Evolutionary conservation across 2,113 vertebrate genomes (phyloP), one percentile per base, ranked within the genome.

Genomic region (Copsychus sechellarum): DNA sequence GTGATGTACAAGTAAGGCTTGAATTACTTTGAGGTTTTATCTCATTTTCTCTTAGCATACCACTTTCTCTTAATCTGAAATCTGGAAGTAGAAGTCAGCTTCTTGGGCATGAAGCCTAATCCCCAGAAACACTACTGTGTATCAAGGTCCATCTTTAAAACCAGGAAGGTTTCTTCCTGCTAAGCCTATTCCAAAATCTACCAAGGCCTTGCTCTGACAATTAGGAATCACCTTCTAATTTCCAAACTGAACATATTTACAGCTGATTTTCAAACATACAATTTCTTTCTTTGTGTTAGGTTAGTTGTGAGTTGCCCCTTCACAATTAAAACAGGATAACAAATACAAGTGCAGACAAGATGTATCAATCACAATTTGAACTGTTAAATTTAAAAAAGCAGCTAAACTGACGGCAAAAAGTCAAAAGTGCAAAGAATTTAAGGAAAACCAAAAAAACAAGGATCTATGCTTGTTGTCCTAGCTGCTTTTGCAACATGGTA

Each of bases 261-360:
- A 76, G 16, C 3, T 47, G 0, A 64, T 43, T 80, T 89, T 45
- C 72, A 85, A 73, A 78, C 14, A 40, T 1, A 40, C 0, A 0
- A 14, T 14, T 42, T 73, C 22, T 28, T 43, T 33, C 7, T 43
- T 17, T 82, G 19, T 47, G 7, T 79, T 62, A 56, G 18, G 14
- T 65, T 51, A 79, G 18, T 60, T 60, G 43, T 47, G 38, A 40
- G 20, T 79, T 71, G 15, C 11, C 18, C 21, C 6, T 33, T 48
- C 40, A 16, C 21, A 67, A 76, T 47, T 67, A 76, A 69, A 85
- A 79, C 19, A 67, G 17, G 25, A 34, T 28, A 84, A 81, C 23
- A 85, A 82, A 69, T 24, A 31, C 3, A 61, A 5, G 0, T 22
- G 28, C 9, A 70, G 20, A 70, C 26, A 86, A 88, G 31, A 53